Percentiles rank a stretch among this genome's conserved stretches.
These are phyloP conservation scores for Bombycilla garrulus DNA, from an alignment of 2,113 vertebrate species.

Conservation along the genomic window DNA sequence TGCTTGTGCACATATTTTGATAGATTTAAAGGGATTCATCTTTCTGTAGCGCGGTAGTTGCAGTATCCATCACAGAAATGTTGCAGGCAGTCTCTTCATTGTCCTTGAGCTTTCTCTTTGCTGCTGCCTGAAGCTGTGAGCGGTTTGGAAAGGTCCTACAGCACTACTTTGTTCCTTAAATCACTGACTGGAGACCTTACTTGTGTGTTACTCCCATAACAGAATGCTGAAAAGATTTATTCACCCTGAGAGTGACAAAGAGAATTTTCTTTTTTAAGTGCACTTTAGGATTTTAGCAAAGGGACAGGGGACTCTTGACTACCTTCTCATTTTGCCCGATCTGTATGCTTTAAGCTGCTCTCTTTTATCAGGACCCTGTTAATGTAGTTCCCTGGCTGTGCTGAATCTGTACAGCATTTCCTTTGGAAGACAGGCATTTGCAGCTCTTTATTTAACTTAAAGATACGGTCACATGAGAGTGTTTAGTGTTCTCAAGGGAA, in stretches of 20 bases:
- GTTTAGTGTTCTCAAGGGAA: slow-evolving; percentile 14
- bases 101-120: background rate
- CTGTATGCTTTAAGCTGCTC: background rate
- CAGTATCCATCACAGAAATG: background rate
- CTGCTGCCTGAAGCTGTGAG: background rate
- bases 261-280: background rate
- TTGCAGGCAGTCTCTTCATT: background rate
- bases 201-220: background rate
- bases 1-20: background rate
- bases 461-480: background rate
- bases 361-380: background rate
- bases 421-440: slow-evolving; percentile 18
- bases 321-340: background rate
- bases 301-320: background rate
- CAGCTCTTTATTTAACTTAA: background rate
- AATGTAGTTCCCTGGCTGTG: background rate
- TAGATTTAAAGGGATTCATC: background rate
- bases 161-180: background rate
- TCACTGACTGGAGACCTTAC: background rate
- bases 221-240: background rate
- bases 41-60: background rate
- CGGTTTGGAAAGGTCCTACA: background rate
- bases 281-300: background rate
- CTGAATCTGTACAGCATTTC: background rate
- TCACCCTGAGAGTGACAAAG: background rate